phyloP scores from a whole-genome alignment of 2,797 vertebrate species.

The Zalophus californianus region DNA sequence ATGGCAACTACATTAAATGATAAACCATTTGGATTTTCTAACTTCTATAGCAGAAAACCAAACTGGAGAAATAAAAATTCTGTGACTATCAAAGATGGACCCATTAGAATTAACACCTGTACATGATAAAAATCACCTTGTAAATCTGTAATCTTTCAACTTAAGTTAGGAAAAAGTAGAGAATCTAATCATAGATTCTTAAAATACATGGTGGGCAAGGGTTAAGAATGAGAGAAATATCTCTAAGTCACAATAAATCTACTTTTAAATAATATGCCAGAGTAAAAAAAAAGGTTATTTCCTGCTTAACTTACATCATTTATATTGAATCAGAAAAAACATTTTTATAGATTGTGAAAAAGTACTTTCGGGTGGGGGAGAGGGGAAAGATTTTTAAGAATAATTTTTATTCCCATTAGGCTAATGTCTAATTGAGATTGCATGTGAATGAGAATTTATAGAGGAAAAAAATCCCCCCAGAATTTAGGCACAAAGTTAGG shows the following conservation, averaged over 20 bases:
- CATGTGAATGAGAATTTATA: not conserved
- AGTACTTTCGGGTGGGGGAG: not conserved
- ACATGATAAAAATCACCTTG: not conserved
- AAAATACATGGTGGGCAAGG: not conserved
- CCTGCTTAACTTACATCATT: not conserved
- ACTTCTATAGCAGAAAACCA: conserved; percentile 49
- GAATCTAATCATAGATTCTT: not conserved
- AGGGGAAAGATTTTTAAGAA: not conserved
- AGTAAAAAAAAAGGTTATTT: not conserved
- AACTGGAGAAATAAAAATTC: conserved; percentile 22
- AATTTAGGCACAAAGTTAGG: not conserved
- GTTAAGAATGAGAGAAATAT: not conserved
- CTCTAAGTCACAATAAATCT: not conserved
- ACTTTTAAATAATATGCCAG: conserved; percentile 8
- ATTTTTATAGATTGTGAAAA: conserved; percentile 4
- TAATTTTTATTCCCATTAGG: not conserved
- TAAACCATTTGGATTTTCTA: conserved; percentile 24
- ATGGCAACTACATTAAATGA: conserved; percentile 49
- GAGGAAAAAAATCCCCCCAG: not conserved
- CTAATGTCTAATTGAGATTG: not conserved
- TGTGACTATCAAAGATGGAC: not conserved
- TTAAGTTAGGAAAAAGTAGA: not conserved
- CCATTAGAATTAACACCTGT: not conserved
- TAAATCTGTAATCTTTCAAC: not conserved
- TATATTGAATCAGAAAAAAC: not conserved